Percentiles rank a stretch among this genome's conserved stretches.
phyloP scores from a whole-genome alignment of 2,113 vertebrate genomes.

The Amazona guildingii region DNA sequence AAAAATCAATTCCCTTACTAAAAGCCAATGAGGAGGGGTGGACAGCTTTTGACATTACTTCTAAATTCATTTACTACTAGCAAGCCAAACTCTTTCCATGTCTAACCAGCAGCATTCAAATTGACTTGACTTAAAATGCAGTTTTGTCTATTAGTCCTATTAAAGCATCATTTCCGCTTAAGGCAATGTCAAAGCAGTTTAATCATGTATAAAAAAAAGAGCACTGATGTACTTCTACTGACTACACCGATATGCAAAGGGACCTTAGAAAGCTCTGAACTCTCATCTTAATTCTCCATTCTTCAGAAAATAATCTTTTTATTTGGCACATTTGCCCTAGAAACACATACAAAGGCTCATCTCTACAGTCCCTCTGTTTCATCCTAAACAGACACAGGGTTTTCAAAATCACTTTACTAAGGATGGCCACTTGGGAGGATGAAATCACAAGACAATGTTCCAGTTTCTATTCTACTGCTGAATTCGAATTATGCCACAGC shows the following conservation, averaged over 20 bases:
- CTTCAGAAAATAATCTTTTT: not conserved
- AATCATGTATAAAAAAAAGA: not conserved
- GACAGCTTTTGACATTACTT: not conserved
- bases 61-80: not conserved
- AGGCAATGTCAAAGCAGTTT: constrained; percentile 21
- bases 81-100: not conserved
- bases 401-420: not conserved
- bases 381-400: not conserved
- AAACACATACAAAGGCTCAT: not conserved
- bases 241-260: not conserved
- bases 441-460: not conserved
- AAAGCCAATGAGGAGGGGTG: not conserved
- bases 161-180: constrained; percentile 25
- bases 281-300: not conserved
- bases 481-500: not conserved
- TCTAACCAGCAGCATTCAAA: not conserved
- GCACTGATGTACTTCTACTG: not conserved
- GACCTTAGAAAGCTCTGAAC: constrained; percentile 1
- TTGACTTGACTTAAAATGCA: constrained; percentile 2
- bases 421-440: not conserved
- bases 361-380: not conserved
- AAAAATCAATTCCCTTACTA: not conserved
- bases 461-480: not conserved
- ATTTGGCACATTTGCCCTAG: not conserved
- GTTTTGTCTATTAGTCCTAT: constrained; percentile 18